phyloP scores from a whole-genome alignment of 2,113 vertebrate genomes.

The Oncorhynchus mykiss region DNA sequence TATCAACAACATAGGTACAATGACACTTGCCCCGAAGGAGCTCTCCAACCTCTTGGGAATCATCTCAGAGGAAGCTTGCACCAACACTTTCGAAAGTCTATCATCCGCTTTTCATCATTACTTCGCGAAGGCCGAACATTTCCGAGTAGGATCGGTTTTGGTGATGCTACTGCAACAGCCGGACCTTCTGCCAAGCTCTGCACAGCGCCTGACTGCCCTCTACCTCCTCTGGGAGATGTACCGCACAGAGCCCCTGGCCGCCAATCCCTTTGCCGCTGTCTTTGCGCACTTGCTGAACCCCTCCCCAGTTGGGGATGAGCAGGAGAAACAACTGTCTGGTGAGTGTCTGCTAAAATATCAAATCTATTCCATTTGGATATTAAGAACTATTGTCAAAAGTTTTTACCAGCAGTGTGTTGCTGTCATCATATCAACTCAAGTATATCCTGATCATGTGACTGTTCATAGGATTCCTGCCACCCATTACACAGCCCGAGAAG shows the following conservation, averaged over 20 bases:
- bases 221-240: constrained; percentile 99
- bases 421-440: too few species aligned
- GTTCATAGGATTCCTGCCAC: constrained; percentile 89
- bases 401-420: too few species aligned
- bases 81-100: constrained; percentile 91
- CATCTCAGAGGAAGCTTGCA: constrained; percentile 93
- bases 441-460: constrained; percentile 20
- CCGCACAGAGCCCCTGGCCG: constrained; percentile 94
- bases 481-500: constrained; percentile 95
- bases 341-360: constrained; percentile 6
- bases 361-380: too few species aligned
- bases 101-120: constrained; percentile 95
- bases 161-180: constrained; percentile 97
- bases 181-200: constrained; percentile 90
- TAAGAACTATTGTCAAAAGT: too few species aligned
- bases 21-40: constrained; percentile 94
- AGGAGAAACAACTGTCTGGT: constrained; percentile 89
- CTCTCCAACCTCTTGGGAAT: constrained; percentile 92
- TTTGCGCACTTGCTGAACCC: constrained; percentile 96
- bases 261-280: constrained; percentile 95
- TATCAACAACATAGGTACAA: constrained; percentile 45
- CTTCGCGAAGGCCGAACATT: constrained; percentile 94
- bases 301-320: constrained; percentile 81
- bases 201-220: constrained; percentile 94
- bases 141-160: constrained; percentile 91